Percentiles rank a stretch among this genome's conserved stretches.
These are phyloP conservation scores for Chelon auratus DNA, from an alignment of 2,797 vertebrate species.

Conservation along the genomic window DNA sequence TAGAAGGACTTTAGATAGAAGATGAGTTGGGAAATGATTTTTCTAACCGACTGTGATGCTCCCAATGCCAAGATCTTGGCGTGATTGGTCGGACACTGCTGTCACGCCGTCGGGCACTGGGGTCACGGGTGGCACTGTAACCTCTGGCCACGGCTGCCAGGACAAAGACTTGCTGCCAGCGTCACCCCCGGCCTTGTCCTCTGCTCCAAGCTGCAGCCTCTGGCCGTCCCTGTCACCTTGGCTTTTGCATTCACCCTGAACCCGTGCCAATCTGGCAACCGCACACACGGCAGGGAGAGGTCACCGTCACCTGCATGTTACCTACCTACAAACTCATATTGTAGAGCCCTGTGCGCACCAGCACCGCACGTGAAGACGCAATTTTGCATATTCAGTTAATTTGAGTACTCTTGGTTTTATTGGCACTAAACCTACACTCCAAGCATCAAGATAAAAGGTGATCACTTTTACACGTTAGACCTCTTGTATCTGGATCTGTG, in stretches of 20 bases:
- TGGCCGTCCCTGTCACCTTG: conserved; percentile 70
- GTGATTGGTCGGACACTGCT: conserved; percentile 22
- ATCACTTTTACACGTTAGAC: conserved; percentile 24
- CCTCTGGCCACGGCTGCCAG: conserved; percentile 61
- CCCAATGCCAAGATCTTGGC: not conserved
- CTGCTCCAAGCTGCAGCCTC: conserved; percentile 53
- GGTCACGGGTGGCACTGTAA: conserved; percentile 59
- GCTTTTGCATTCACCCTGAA: conserved; percentile 55
- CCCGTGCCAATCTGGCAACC: conserved; percentile 63
- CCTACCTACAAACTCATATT: not conserved
- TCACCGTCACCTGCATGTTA: conserved; percentile 53
- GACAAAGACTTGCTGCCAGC: conserved; percentile 56
- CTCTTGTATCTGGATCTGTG: conserved; percentile 14
- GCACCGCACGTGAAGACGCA: not conserved
- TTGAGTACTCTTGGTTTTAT: not conserved
- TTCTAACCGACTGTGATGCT: not conserved
- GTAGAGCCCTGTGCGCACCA: too few relatives aligned
- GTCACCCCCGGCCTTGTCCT: conserved; percentile 51
- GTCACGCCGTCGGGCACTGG: conserved; percentile 16
- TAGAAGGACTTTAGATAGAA: not conserved
- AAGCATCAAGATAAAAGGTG: conserved; percentile 24
- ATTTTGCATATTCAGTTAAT: not conserved
- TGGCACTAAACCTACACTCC: conserved; percentile 1
- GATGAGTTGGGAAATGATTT: not conserved
- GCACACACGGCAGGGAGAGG: conserved; percentile 49